Conservation (phyloP, 2,888 invertebrate species). For the Dicranocentrus wangi region DNA sequence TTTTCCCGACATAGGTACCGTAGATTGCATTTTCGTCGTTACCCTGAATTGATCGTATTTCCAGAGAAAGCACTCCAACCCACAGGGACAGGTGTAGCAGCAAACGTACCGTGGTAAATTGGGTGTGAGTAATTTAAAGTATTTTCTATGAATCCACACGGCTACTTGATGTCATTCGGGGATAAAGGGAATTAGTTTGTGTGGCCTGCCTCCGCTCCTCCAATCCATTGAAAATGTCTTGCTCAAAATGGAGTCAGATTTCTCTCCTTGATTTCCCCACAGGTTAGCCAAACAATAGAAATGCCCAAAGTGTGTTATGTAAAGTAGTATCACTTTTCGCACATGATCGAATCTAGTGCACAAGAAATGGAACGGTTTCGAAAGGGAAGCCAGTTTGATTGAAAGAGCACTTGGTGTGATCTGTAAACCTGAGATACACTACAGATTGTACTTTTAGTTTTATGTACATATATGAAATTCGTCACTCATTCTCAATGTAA, state of each 20-base stretch:
- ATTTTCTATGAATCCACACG: neutral
- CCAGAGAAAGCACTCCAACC: too few species aligned
- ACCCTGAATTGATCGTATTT: too few species aligned
- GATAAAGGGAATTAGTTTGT: constrained; percentile 45
- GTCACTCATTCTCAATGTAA: too few species aligned
- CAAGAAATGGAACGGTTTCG: neutral
- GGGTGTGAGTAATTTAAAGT: neutral
- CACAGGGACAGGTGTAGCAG: too few species aligned
- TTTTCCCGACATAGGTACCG: too few species aligned
- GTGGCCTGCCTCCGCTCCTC: neutral
- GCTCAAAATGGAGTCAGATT: constrained; percentile 52
- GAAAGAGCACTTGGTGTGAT: too few species aligned
- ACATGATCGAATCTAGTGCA: neutral
- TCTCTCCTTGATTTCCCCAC: constrained; percentile 57
- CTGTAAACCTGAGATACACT: too few species aligned
- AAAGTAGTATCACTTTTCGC: constrained; percentile 57
- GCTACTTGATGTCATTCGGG: constrained; percentile 40
- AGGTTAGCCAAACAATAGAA: constrained; percentile 49
- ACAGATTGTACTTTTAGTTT: too few species aligned
- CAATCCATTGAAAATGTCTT: constrained; percentile 36
- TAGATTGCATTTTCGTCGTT: too few species aligned
- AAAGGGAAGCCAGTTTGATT: neutral
- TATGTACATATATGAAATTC: too few species aligned
- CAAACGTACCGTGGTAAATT: neutral
- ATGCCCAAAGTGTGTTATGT: constrained; percentile 33